phyloP scores from a whole-genome alignment of 2,888 invertebrate genomes.

The Cepaea hortensis region DNA sequence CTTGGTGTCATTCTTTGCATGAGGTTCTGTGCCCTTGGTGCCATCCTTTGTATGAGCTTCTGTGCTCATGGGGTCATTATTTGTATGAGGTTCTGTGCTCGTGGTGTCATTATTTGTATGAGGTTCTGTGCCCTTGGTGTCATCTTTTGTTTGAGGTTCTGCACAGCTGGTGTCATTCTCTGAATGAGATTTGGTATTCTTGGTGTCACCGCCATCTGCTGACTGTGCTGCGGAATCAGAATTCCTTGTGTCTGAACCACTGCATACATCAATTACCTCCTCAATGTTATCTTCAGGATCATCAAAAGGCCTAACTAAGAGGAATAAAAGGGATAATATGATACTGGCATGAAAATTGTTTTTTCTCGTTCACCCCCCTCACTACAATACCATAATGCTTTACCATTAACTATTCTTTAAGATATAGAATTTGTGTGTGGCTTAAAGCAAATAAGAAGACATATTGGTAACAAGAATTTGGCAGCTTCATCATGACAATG shows the following conservation, averaged over 20 bases:
- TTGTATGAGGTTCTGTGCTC: not conserved
- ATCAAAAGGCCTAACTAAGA: not conserved
- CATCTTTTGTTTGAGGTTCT: not conserved
- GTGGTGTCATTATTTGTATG: not conserved
- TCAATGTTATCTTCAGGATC: not conserved
- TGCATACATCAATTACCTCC: slow-evolving; percentile 8
- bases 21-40: too few species aligned
- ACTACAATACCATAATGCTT: not conserved
- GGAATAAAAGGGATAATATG: not conserved
- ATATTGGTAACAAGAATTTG: too few species aligned
- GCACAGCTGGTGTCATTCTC: too few species aligned
- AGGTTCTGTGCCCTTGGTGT: not conserved
- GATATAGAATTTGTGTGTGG: too few species aligned
- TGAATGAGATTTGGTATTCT: too few species aligned
- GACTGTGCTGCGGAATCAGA: not conserved
- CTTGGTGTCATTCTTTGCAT: not conserved
- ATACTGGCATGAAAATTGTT: not conserved
- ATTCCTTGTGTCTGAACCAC: not conserved
- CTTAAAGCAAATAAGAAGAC: too few species aligned
- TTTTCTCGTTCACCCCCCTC: not conserved
- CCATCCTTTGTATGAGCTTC: not conserved
- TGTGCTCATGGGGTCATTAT: not conserved
- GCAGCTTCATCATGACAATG: too few species aligned
- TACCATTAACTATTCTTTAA: too few species aligned
- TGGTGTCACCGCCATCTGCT: not conserved